These are phyloP conservation scores for Drosophila miranda DNA, from an alignment of 1,140 invertebrate genomes.

Conservation along the genomic window DNA sequence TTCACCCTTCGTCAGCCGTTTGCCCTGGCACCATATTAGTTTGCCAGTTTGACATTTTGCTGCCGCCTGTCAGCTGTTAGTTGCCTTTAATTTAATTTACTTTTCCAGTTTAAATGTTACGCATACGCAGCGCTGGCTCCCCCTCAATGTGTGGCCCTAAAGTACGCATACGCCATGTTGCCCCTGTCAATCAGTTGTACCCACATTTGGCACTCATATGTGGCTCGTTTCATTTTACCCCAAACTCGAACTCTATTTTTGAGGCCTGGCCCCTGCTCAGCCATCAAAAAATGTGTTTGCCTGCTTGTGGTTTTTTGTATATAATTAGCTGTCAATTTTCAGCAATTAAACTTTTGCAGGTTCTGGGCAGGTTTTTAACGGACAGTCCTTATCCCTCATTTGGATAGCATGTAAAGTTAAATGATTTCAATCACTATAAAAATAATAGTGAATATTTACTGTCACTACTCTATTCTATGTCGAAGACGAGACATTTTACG, in stretches of 20 bases:
- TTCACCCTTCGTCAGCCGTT: constrained; percentile 5
- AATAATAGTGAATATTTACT: too few relatives aligned
- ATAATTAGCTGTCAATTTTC: constrained; percentile 9
- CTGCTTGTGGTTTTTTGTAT: background rate
- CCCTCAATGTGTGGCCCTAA: background rate
- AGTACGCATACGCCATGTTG: background rate
- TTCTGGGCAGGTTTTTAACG: background rate
- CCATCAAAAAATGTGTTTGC: too few relatives aligned
- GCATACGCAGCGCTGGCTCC: constrained; percentile 40
- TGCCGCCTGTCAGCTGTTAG: constrained; percentile 32
- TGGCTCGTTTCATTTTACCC: too few relatives aligned
- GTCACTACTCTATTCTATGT: background rate
- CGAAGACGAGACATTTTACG: too few relatives aligned
- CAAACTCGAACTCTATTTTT: too few relatives aligned
- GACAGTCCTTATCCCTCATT: too few relatives aligned
- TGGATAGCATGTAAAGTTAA: too few relatives aligned
- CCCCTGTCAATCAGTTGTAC: too few relatives aligned
- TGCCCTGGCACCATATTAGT: constrained; percentile 36
- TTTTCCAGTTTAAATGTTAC: constrained; percentile 45
- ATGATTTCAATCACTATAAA: background rate
- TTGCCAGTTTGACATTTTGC: constrained; percentile 56
- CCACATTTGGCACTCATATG: too few relatives aligned
- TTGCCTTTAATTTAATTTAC: constrained; percentile 58
- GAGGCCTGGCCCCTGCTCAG: too few relatives aligned
- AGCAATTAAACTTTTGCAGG: background rate